Evolutionary conservation across 2,113 vertebrate species (phyloP), one percentile per base, ranked within the genome.

Genomic region (Megaleporinus macrocephalus): DNA sequence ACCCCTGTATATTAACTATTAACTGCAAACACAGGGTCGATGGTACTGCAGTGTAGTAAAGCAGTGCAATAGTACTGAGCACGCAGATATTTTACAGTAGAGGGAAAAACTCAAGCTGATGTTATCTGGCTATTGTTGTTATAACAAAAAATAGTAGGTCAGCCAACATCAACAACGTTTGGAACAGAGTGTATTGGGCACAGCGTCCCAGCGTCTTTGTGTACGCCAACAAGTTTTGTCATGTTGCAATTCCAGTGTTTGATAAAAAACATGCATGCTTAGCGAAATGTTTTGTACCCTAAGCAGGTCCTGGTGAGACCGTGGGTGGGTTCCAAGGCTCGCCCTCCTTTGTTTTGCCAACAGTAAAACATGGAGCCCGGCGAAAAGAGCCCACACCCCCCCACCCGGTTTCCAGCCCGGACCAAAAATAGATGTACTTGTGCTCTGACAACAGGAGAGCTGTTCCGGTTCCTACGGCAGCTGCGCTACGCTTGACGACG

Each of bases 401-500:
- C n/a, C n/a, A n/a, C n/a, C n/a, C 36, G 63, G 22, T 47, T 77
- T 49, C 57, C 61, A n/a, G 27, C 15, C 1, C 3, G 66, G 68
- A 76, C 87, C 73, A 85, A 86, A 86, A 84, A 86, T 84, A 90
- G 79, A 69, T 78, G 12, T 69, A 79, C 47, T 65, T 74, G 83
- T 61, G 63, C 78, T 62, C 4, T 44, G 59, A 83, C 55, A 79
- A 87, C 84, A 77, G 71, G 83, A 90, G 86, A 88, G 83, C 86
- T 79, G 87, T 83, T 87, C 80, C 79, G 79, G 70, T 73, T 61
- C 84, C 59, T 85, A 66, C 77, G 74, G 82, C 77, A 85, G 53
- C 83, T 83, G 78, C 49, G 13, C 69, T 78, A 63, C 24, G 63
- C 12, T 24, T 82, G 84, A 87, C 83, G n/a, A 29, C 79, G 83